These are phyloP conservation scores for Equus przewalskii DNA, from an alignment of 2,113 vertebrate genomes.

Conservation along the genomic window DNA sequence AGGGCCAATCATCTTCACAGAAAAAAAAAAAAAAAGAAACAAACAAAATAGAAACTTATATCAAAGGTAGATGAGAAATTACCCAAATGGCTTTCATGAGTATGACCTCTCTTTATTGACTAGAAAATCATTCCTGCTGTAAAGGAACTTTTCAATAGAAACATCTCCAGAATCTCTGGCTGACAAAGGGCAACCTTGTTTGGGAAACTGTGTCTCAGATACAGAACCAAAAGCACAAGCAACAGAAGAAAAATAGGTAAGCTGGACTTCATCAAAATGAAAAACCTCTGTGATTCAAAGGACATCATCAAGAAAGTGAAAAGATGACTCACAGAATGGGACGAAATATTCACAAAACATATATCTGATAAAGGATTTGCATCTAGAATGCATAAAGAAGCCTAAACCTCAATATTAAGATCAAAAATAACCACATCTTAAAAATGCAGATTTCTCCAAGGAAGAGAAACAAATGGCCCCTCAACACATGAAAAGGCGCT, in stretches of 20 bases:
- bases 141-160: neutral
- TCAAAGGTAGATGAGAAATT: neutral
- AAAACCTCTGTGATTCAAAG: neutral
- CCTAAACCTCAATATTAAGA: neutral
- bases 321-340: no score
- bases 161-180: neutral
- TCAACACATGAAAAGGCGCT: accelerated
- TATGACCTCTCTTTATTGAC: accelerated
- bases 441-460: neutral
- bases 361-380: neutral
- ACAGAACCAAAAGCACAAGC: no score
- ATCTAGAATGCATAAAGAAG: neutral
- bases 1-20: no score
- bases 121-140: accelerated
- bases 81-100: accelerated
- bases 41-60: neutral
- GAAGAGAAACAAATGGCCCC: neutral
- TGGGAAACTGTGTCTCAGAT: neutral
- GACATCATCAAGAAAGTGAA: neutral
- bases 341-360: neutral
- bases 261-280: no score
- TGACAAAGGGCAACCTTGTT: neutral
- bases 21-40: no score
- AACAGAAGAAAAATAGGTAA: neutral
- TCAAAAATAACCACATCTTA: no score